Evolutionary conservation across 2,888 invertebrate genomes (phyloP), one percentile per base, ranked within the genome.

Genomic region (Trachelus troglodyta): DNA sequence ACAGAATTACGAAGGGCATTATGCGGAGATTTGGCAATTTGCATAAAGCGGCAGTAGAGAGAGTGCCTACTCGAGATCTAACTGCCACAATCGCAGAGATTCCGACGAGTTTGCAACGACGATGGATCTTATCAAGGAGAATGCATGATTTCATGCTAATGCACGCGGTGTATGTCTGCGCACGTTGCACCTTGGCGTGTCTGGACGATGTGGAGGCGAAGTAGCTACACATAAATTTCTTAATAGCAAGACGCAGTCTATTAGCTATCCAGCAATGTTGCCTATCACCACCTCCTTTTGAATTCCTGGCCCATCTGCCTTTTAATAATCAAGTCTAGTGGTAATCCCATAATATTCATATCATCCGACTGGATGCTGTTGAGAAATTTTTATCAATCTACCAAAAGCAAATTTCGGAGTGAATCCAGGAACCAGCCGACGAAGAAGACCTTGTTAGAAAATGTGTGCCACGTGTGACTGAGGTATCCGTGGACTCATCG

Each of bases 81-180:
- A 37, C 78, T 76, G 73, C 69, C 73, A 34, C 71, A 71, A 75
- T 81, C 81, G 80, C 71, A 83, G 84, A 82, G 85, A 87, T 88
- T 83, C 86, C 85, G 75, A 82, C 79, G 12, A 30, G n/a, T 74
- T 35, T 34, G 31, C 23, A 3, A 30, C 15, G 34, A 30, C 79
- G 80, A 85, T 86, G 84, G 82, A 86, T 84, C 86, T 85, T 88
- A 88, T 86, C 88, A 82, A 76, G 81, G 82, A 77, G 82, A 85
- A 86, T 88, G 85, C 85, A 87, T 87, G 85, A 88, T 87, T 85
- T 79, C 77, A 56, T 56, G 56, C 56, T 56, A 56, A 56, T 56
- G 56, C 56, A 56, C 56, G 56, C 23, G 23, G 23, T 23, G 23
- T 9, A 2, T 56, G 56, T 23, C 56, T 56, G 23, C 9, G 23